These are phyloP conservation scores for Sebastes trivittatus DNA, from an alignment of 2,797 vertebrate species.

Conservation along the genomic window DNA sequence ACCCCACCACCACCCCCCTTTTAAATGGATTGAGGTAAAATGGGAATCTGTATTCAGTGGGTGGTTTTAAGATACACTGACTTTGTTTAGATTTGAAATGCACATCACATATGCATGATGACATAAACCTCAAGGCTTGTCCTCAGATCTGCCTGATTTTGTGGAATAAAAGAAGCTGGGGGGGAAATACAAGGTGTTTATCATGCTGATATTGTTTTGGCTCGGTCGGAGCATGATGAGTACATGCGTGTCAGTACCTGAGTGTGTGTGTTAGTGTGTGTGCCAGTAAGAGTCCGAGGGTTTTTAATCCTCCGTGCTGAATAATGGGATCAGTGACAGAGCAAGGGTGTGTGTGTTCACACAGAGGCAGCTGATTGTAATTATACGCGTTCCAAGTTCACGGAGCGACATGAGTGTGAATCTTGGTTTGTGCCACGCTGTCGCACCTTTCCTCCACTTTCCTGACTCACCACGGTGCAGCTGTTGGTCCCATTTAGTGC, in stretches of 20 bases:
- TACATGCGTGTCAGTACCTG: background rate
- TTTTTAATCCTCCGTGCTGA: conserved; percentile 20
- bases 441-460: conserved; percentile 4
- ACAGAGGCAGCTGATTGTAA: conserved; percentile 18
- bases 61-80: conserved; percentile 69
- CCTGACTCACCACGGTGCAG: background rate
- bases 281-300: background rate
- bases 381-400: conserved; percentile 20
- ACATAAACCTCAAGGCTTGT: conserved; percentile 70
- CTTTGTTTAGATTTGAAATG: conserved; percentile 75
- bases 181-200: conserved; percentile 47
- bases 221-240: conserved; percentile 5
- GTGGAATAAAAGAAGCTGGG: conserved; percentile 48
- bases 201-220: conserved; percentile 43
- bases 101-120: conserved; percentile 70
- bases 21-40: conserved; percentile 70
- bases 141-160: conserved; percentile 63
- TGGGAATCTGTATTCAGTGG: conserved; percentile 71
- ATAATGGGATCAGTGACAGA: conserved; percentile 36
- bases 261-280: background rate
- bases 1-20: background rate
- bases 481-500: background rate
- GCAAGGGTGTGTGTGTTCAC: conserved; percentile 27
- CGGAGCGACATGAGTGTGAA: conserved; percentile 13
- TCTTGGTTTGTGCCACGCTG: background rate